phyloP scores from a whole-genome alignment of 1,140 invertebrate genomes.

The Maniola jurtina region DNA sequence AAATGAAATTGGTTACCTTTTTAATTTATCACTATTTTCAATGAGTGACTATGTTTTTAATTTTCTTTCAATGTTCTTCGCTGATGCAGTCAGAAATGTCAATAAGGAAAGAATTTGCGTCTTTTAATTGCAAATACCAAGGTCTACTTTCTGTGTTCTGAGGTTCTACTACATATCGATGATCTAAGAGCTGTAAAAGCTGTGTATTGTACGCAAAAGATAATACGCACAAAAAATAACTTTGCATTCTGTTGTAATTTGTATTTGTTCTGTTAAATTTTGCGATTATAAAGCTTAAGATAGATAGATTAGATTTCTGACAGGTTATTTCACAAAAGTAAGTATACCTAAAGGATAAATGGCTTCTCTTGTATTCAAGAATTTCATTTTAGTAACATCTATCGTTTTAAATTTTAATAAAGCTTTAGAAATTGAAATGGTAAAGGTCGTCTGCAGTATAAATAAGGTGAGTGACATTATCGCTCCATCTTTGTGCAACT shows the following conservation, averaged over 20 bases:
- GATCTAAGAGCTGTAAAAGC: too few relatives aligned
- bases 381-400: neutral
- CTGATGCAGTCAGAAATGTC: too few relatives aligned
- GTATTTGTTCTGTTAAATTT: neutral
- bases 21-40: neutral
- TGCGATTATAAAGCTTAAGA: neutral
- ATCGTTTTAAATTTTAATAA: neutral
- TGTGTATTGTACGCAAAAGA: neutral
- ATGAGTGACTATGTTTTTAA: neutral
- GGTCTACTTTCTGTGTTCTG: too few relatives aligned
- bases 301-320: neutral
- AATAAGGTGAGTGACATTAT: slow-evolving; percentile 26
- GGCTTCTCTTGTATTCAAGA: neutral
- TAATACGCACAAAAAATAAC: neutral
- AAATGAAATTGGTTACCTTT: neutral
- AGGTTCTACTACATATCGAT: too few relatives aligned
- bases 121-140: too few relatives aligned
- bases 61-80: too few relatives aligned
- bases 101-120: too few relatives aligned
- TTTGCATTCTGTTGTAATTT: neutral
- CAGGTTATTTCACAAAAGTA: neutral
- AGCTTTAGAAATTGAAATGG: neutral
- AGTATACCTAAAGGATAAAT: neutral
- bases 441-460: neutral
- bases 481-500: slow-evolving; percentile 24